Conservation (phyloP, 2,113 vertebrate species). For the human (Homo sapiens) region GRCh38 chr4:21266501-21267000, state of each 20-base stretch:
- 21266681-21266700: background rate
- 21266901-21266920: background rate
- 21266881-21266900: background rate
- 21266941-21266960: background rate
- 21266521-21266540: background rate
- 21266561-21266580: background rate
- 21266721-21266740: background rate
- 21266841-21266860: background rate
- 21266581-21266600: background rate
- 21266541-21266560: background rate
- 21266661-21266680: background rate
- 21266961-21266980: background rate
- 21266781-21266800: rapidly evolving
- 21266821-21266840: background rate
- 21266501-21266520: background rate
- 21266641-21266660: background rate
- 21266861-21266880: background rate
- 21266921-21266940: background rate
- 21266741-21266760: background rate
- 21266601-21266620: rapidly evolving
- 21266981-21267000: background rate
- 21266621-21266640: rapidly evolving
- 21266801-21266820: background rate
- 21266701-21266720: background rate
- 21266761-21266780: background rate